Base-by-base conservation (phyloP, 2,888 invertebrate species). In the Apodemia hepburni region DNA sequence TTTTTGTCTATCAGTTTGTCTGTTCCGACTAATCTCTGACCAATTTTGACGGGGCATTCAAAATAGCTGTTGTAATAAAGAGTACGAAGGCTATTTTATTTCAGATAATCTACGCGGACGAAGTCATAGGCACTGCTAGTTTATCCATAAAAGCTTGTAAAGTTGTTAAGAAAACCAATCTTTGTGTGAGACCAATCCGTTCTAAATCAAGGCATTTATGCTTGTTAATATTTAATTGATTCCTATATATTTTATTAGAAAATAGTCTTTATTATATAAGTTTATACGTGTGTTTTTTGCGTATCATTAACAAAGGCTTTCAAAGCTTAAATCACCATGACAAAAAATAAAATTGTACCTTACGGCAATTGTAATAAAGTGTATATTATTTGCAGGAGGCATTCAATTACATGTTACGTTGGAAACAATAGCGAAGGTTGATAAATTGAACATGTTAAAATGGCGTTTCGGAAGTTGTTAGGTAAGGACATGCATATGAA, bases 361-460 rank as follows among this genome's bases (percentile, higher is more conserved):
- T 51, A 51, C 3, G 1, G 0, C 9, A 2, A 9, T 22, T 51
- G 18, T 11, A 51, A 51, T 51, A 51, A 51, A 51, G 51, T 17
- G 51, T 51, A 51, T 22, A 18, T 51, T 51, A 51, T 3, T 17
- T 51, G 3, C 22, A 11, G 11, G 7, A 18, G 22, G 22, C 51
- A 51, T 51, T 18, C 22, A 51, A 51, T 51, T 18, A 62, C 59
- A 15, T 61, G 49, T 51, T 61, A 66, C 49, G 51, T 62, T 62
- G 61, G 18, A 58, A 67, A 69, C 69, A 69, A 68, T 69, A 62
- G 63, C 38, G 66, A 66, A 65, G 66, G 67, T 62, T 66, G 64
- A 66, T 64, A 65, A 61, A 67, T 67, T 62, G 61, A 49, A 59
- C 58, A 59, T 47, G 64, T 64, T 65, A 63, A 59, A 17, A 64